A percentile compares a stretch with the other conserved stretches of the same genome.
Conservation (phyloP, 2,888 invertebrate species). For the Rhingia campestris region DNA sequence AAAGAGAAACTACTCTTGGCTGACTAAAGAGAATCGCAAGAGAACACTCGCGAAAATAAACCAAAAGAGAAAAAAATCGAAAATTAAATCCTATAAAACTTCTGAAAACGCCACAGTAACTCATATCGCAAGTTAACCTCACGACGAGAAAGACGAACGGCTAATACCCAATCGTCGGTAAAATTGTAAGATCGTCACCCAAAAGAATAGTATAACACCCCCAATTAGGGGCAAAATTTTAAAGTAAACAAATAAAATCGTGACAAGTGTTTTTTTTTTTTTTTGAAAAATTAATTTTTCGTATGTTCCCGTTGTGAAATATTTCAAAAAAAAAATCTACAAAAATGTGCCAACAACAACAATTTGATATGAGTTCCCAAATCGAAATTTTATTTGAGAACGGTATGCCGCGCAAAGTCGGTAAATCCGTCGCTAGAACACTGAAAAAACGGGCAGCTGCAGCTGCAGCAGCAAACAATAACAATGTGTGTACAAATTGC, state of each 20-base stretch:
- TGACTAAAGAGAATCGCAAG: conserved; percentile 55
- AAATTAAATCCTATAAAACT: conserved; percentile 73
- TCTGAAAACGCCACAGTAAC: conserved; percentile 32
- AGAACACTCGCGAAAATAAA: background rate
- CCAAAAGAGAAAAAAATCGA: conserved; percentile 62
- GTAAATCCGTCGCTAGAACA: conserved; percentile 79
- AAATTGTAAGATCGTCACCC: conserved; percentile 57
- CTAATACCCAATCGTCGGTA: conserved; percentile 55
- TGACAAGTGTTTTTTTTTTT: conserved; percentile 2
- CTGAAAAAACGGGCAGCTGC: conserved; percentile 78
- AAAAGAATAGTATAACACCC: conserved; percentile 32
- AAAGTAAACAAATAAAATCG: conserved; percentile 11
- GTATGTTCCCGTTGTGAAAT: conserved; percentile 36
- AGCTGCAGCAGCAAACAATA: conserved; percentile 44
- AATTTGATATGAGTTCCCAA: conserved; percentile 77
- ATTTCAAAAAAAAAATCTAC: conserved; percentile 25
- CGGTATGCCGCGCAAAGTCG: conserved; percentile 81
- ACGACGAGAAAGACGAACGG: conserved; percentile 56
- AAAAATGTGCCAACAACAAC: conserved; percentile 72
- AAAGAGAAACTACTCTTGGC: conserved; percentile 7
- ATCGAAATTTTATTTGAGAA: conserved; percentile 80
- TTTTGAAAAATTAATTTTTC: background rate
- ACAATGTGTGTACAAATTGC: conserved; percentile 64
- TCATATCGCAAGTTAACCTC: conserved; percentile 55
- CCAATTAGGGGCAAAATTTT: background rate